A percentile compares a stretch with the other conserved stretches of the same genome.
Evolutionary conservation across 2,888 invertebrate species (phyloP).

Genomic region (Iselma pallidipennis): DNA sequence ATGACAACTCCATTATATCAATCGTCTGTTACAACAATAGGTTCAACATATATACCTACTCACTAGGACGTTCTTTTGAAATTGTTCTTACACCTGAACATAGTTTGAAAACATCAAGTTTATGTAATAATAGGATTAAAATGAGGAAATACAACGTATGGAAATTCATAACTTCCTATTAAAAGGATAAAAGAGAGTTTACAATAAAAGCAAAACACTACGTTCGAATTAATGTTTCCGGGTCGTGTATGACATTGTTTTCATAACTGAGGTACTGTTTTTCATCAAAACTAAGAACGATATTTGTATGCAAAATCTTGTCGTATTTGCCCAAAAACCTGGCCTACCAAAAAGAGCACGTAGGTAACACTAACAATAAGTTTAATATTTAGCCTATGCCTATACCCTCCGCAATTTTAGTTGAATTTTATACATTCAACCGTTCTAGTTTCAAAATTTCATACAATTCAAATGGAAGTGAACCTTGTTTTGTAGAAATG

Average conservation of each 20-base stretch:
- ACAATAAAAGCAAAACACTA: too few species aligned
- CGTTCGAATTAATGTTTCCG: conserved; percentile 14
- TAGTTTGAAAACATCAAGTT: background rate
- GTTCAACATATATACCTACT: too few species aligned
- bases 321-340: conserved; percentile 31
- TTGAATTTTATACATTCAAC: conserved; percentile 33
- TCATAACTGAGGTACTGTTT: conserved; percentile 24
- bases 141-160: background rate
- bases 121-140: background rate
- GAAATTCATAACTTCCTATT: too few species aligned
- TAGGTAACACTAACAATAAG: too few species aligned
- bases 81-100: too few species aligned
- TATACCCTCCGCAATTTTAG: conserved; percentile 30
- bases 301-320: conserved; percentile 36
- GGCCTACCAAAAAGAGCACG: conserved; percentile 32
- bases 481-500: background rate
- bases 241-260: conserved; percentile 17
- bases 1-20: background rate
- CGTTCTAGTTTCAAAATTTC: conserved; percentile 10
- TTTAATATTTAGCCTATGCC: too few species aligned
- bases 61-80: too few species aligned
- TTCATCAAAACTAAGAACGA: conserved; percentile 28
- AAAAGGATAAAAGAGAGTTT: too few species aligned
- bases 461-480: background rate
- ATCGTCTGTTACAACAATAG: background rate